Conservation (phyloP, 1,140 invertebrate genomes). For the Drosophila lini region DNA sequence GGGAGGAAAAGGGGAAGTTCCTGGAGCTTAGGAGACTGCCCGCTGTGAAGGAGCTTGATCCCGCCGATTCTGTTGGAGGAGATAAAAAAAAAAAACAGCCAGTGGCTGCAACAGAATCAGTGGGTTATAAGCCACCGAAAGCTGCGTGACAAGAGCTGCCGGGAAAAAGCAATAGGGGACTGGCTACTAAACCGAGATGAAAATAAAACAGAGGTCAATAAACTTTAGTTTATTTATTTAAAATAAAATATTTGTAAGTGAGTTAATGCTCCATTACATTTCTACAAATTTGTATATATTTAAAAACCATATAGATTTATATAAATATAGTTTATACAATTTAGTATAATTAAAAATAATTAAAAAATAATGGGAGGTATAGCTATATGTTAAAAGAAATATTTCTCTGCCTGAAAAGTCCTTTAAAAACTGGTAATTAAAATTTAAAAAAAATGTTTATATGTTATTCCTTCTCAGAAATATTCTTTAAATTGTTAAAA, state of each 20-base stretch:
- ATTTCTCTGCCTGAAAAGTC: background rate
- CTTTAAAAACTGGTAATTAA: no score
- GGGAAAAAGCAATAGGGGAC: conserved; percentile 8
- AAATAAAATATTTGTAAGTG: no score
- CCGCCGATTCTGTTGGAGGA: conserved; percentile 23
- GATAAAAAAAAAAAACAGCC: background rate
- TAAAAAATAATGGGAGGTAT: no score
- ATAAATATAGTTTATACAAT: no score
- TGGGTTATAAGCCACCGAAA: conserved; percentile 45
- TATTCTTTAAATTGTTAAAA: background rate
- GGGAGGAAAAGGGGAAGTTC: conserved; percentile 3
- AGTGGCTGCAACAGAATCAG: conserved; percentile 28
- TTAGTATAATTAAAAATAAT: no score
- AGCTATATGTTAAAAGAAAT: background rate
- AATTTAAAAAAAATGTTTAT: background rate
- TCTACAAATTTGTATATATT: no score
- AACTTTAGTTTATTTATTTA: background rate
- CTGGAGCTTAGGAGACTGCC: conserved; percentile 30
- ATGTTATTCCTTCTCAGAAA: background rate
- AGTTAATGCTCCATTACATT: no score
- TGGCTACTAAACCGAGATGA: background rate
- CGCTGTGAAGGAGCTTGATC: conserved; percentile 37
- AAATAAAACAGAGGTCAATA: background rate
- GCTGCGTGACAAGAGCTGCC: conserved; percentile 35
- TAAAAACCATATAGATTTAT: no score